Evolutionary conservation across 2,888 invertebrate genomes (phyloP).

Genomic region (Amiota communis): DNA sequence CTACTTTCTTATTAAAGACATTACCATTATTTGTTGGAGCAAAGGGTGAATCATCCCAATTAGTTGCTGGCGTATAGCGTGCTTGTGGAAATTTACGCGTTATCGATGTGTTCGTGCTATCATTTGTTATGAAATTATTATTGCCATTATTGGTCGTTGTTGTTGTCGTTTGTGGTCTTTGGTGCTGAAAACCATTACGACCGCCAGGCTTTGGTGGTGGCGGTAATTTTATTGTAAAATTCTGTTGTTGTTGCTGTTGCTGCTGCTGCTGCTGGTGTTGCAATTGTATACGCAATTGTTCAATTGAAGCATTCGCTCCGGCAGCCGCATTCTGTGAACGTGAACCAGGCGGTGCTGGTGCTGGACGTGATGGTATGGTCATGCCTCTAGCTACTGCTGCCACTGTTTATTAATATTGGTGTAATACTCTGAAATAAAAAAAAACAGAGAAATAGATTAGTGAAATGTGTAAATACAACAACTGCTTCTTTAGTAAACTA

Average conservation of each 20-base stretch:
- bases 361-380: constrained; percentile 73
- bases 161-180: background rate
- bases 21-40: constrained; percentile 51
- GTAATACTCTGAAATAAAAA: no score
- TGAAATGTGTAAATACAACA: no score
- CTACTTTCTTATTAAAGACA: constrained; percentile 60
- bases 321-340: constrained; percentile 64
- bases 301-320: constrained; percentile 69
- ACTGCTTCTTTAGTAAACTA: no score
- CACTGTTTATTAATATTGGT: background rate
- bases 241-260: constrained; percentile 59
- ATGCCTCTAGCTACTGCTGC: constrained; percentile 48
- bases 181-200: no score
- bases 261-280: constrained; percentile 65
- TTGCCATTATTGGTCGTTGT: constrained; percentile 41
- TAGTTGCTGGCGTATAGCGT: constrained; percentile 70
- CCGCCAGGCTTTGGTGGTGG: constrained; percentile 67
- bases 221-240: constrained; percentile 69
- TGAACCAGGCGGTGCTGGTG: constrained; percentile 70
- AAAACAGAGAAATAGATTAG: no score
- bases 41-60: constrained; percentile 71
- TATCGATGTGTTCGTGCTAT: constrained; percentile 50
- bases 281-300: constrained; percentile 66
- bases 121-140: constrained; percentile 35
- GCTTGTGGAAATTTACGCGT: constrained; percentile 70